Percentiles rank a stretch among this genome's conserved stretches.
phyloP scores from a whole-genome alignment of 1,140 invertebrate species.

The Drosophila dunni region DNA sequence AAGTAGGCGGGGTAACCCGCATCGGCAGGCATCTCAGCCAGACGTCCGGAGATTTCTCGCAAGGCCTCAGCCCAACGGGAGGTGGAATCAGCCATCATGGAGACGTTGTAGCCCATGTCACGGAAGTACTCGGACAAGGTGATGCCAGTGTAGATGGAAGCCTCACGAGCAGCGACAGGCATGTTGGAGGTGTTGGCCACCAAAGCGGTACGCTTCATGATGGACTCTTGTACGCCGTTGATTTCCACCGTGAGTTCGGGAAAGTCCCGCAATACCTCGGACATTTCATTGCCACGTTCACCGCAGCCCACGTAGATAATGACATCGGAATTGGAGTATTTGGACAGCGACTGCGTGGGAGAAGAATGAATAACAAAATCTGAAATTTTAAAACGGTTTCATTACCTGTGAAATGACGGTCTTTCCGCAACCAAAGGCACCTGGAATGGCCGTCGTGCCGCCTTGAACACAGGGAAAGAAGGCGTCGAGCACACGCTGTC shows the following conservation, averaged over 20 bases:
- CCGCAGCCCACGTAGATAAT: conserved; percentile 99
- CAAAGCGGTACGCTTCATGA: conserved; percentile 99
- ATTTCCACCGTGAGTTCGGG: conserved; percentile 98
- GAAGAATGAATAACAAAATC: conserved; percentile 65
- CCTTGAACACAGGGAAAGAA: conserved; percentile 99
- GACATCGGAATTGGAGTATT: conserved; percentile 99
- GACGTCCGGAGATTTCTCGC: conserved; percentile 99
- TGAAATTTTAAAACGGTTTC: neutral
- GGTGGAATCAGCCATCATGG: conserved; percentile 99
- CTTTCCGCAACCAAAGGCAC: conserved; percentile 91
- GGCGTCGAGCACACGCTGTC: conserved; percentile 98
- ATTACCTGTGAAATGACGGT: conserved; percentile 87
- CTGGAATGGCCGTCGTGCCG: conserved; percentile 99
- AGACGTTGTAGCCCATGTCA: conserved; percentile 99
- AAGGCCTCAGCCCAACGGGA: conserved; percentile 99
- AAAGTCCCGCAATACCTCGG: conserved; percentile 98
- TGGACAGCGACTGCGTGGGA: conserved; percentile 92
- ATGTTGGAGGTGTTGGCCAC: conserved; percentile 99
- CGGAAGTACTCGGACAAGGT: conserved; percentile 99
- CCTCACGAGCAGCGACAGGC: conserved; percentile 99
- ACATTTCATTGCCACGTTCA: conserved; percentile 96
- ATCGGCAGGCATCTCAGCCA: conserved; percentile 99
- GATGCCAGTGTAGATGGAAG: conserved; percentile 99
- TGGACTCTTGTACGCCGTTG: conserved; percentile 97
- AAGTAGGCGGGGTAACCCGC: conserved; percentile 99